Evolutionary conservation across 2,797 vertebrate species (phyloP).

Genomic region (Limosa lapponica): DNA sequence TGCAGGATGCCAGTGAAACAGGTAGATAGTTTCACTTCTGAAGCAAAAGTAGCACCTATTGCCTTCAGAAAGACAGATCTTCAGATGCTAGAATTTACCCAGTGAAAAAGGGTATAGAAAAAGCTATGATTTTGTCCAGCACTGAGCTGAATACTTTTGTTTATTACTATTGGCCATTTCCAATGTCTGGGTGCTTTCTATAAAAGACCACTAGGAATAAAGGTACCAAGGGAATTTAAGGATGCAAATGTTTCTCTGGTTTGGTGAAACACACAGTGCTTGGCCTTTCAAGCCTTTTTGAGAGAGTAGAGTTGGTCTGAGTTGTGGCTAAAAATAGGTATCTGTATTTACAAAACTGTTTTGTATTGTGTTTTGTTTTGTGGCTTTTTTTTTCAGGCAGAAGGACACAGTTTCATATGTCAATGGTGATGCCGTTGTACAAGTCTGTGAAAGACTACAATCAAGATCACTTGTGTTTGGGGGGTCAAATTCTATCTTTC

Average conservation of each 20-base stretch:
- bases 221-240: background rate
- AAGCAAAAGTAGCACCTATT: background rate
- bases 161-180: background rate
- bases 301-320: accelerated
- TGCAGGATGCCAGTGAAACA: constrained; percentile 55
- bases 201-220: background rate
- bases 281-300: background rate
- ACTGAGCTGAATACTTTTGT: background rate
- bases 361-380: accelerated
- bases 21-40: constrained; percentile 53
- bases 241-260: background rate
- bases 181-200: accelerated
- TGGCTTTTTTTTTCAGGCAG: background rate
- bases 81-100: background rate
- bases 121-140: background rate
- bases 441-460: background rate
- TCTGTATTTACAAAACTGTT: accelerated
- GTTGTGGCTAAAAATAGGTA: background rate
- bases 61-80: background rate
- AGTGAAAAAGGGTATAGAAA: background rate
- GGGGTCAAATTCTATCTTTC: background rate
- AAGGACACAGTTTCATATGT: background rate
- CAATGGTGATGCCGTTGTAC: background rate
- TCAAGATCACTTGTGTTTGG: accelerated
- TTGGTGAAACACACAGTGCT: background rate